These are phyloP conservation scores for Mimas tiliae DNA, from an alignment of 2,888 invertebrate genomes.

Conservation along the genomic window DNA sequence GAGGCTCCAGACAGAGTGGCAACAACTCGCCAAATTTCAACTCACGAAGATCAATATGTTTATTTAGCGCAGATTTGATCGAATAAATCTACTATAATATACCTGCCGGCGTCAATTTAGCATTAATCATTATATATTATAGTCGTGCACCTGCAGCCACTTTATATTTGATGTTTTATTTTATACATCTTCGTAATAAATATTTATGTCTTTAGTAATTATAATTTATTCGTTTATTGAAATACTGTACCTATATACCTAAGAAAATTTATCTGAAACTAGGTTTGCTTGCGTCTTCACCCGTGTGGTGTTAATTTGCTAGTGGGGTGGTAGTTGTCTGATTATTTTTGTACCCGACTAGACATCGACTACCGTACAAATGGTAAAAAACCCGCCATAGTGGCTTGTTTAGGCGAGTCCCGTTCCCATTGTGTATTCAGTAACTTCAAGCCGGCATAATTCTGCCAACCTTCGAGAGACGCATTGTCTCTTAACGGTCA, in stretches of 20 bases:
- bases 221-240: background rate
- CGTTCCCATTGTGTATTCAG: too few species aligned
- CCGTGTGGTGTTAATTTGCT: too few species aligned
- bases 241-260: too few species aligned
- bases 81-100: slow-evolving; percentile 22
- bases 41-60: slow-evolving; percentile 37
- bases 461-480: too few species aligned
- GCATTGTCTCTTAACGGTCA: too few species aligned
- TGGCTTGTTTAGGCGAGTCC: too few species aligned
- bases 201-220: slow-evolving; percentile 18
- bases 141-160: slow-evolving; percentile 11
- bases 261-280: background rate
- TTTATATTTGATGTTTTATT: slow-evolving; percentile 3
- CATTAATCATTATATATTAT: slow-evolving; percentile 22
- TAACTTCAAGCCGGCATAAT: too few species aligned
- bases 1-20: slow-evolving; percentile 77
- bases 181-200: slow-evolving; percentile 4
- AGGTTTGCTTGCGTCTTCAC: background rate
- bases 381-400: too few species aligned
- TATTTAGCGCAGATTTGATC: slow-evolving; percentile 32
- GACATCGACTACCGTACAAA: too few species aligned
- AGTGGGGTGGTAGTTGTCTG: too few species aligned
- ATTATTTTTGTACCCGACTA: too few species aligned
- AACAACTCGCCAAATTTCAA: slow-evolving; percentile 51
- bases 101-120: slow-evolving; percentile 7